Base-by-base conservation (phyloP, 2,113 vertebrate species). In the Pelusios castaneus region DNA sequence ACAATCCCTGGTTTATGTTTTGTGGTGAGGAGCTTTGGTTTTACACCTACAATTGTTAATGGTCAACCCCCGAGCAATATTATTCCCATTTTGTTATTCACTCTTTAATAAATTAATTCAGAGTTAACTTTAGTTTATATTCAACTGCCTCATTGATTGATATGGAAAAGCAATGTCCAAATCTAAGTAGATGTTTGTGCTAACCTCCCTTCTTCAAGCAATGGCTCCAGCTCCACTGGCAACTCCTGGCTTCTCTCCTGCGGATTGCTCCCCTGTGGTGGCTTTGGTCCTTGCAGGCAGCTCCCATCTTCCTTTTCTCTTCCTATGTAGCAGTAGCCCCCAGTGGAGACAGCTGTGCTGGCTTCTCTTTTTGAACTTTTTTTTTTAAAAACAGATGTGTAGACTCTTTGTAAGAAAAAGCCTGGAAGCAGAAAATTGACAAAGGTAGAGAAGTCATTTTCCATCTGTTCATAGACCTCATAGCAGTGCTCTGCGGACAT, bases 321-420 rank as follows among this genome's bases (percentile, higher is more conserved):
- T 90, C 52, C 93, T 94, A 91, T 94, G 95, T 95, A 95, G 95
- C 94, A 97, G 94, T 96, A 95, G 94, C 95, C 94, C 92, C 96
- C 95, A 97, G 97, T 93, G 94, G 97, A 85, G 89, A 90, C 84
- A 94, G 60, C 89, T 91, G 55, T 84, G 6, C 58, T 82, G 88
- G 29, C 73, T 84, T 84, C 80, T 67, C 5, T 89, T 93, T 58
- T 47, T 47, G 14, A 21, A 34, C 73, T 92, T 91, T 43, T 43
- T 43, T 67, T 73, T n/a, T n/a, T n/a, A n/a, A n/a, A 47, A 41
- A 43, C 24, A 43, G 41, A 21, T 21, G 11, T 43, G 41, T 10
- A 75, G 12, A 75, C 87, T 45, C 1, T 1, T n/a, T 0, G 0
- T 49, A 12, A 24, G 81, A 49, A 58, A 88, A 89, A 91, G 31